phyloP scores from a whole-genome alignment of 2,888 invertebrate species.

The Oxystoma pomonae region DNA sequence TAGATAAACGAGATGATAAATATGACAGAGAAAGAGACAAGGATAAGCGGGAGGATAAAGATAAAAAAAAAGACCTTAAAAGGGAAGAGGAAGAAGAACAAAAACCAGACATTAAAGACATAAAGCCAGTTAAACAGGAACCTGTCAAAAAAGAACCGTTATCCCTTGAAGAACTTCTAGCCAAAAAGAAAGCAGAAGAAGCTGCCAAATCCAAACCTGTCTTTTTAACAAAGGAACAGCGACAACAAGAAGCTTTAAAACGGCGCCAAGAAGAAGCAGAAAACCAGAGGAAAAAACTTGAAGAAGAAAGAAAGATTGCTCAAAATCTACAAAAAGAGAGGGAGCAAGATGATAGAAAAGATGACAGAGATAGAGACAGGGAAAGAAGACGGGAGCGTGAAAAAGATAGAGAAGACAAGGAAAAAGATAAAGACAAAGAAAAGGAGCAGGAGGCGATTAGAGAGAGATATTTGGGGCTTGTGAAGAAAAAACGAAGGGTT shows the following conservation, averaged over 20 bases:
- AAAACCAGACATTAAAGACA: constrained; percentile 29
- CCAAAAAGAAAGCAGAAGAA: constrained; percentile 95
- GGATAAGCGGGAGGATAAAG: constrained; percentile 38
- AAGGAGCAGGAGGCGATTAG: constrained; percentile 93
- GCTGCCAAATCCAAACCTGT: constrained; percentile 94
- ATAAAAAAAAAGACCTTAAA: constrained; percentile 31
- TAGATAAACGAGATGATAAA: constrained; percentile 26
- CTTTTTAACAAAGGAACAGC: constrained; percentile 93
- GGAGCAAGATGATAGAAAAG: constrained; percentile 38
- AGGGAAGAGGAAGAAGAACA: constrained; percentile 38
- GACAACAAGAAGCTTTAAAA: constrained; percentile 84
- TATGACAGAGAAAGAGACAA: constrained; percentile 33
- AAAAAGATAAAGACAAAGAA: constrained; percentile 88
- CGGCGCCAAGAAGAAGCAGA: constrained; percentile 87
- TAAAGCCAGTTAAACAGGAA: constrained; percentile 32
- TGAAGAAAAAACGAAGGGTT: constrained; percentile 90
- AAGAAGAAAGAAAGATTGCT: constrained; percentile 55
- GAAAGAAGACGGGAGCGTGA: constrained; percentile 50
- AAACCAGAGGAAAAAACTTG: constrained; percentile 66
- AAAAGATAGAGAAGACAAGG: constrained; percentile 55
- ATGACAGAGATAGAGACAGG: constrained; percentile 41
- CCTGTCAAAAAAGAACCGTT: constrained; percentile 73
- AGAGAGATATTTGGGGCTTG: constrained; percentile 88
- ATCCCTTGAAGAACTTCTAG: constrained; percentile 91
- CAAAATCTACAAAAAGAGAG: constrained; percentile 38